Conservation (phyloP, 2,888 invertebrate genomes). For the Trichopoda pennipes region DNA sequence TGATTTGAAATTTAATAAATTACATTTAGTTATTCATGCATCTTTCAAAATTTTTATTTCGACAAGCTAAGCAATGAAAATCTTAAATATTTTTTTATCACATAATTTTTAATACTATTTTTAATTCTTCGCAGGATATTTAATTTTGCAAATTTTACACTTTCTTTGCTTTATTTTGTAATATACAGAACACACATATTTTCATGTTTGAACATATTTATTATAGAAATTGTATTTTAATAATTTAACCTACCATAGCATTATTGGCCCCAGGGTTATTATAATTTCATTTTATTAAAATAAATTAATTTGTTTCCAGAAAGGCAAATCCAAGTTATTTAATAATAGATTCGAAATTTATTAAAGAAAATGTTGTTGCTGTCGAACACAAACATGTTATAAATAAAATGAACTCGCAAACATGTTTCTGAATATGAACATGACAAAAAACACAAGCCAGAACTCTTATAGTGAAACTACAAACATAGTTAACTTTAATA, state of each 20-base stretch:
- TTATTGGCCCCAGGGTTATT: constrained; percentile 20
- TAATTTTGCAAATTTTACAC: too few species aligned
- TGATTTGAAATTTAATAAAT: too few species aligned
- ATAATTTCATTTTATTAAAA: constrained; percentile 55
- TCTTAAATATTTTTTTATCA: too few species aligned
- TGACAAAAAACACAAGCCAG: constrained; percentile 25
- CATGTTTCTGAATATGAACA: constrained; percentile 48
- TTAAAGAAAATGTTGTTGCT: constrained; percentile 46
- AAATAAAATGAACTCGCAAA: constrained; percentile 24
- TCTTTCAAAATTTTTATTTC: too few species aligned
- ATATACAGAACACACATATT: not conserved
- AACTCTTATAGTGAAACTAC: constrained; percentile 24
- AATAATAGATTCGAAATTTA: constrained; percentile 40
- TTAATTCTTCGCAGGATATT: too few species aligned
- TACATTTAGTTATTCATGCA: too few species aligned
- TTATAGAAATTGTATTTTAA: constrained; percentile 9
- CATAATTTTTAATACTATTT: too few species aligned
- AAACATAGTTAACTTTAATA: not conserved
- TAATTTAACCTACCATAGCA: constrained; percentile 18
- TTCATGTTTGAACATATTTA: not conserved
- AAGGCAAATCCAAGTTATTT: constrained; percentile 2
- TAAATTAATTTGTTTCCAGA: constrained; percentile 50
- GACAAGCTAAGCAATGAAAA: too few species aligned
- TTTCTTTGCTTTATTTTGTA: too few species aligned
- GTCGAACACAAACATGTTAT: not conserved